Evolutionary conservation across 2,888 invertebrate species (phyloP), one percentile per base, ranked within the genome.

Genomic region (Gari tellinella): DNA sequence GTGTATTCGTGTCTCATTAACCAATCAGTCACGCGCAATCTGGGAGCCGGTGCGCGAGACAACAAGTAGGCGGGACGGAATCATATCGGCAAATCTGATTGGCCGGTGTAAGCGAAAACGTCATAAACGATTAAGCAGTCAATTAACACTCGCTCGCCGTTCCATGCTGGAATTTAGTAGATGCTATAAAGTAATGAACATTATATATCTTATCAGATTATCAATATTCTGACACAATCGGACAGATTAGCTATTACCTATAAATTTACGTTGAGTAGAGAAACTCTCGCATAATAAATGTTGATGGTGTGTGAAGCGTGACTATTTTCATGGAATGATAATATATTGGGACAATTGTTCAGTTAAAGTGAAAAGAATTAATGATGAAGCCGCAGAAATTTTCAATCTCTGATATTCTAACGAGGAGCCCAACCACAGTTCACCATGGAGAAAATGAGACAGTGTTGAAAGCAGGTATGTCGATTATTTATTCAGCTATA

Each of bases 11-110:
- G 72, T 66, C 66, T 51, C 26, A 62, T 55, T 51, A 69, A 26
- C 79, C 75, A 72, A 79, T 79, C 72, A 55, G 79, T 66, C 65
- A 75, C 68, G 63, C 56, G 46, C 48, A 62, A 51, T 64, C 60
- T 52, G 51, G 31, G 31, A 31, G 31, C 31, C 31, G 25, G 53
- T 38, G 40, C 60, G 53, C 63, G 40, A 69, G 69, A 53, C 72
- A 70, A 41, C 57, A 49, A 57, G 67, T 56, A 63, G 78, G 78
- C 61, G 73, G 70, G 49, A 53, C 45, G 51, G 21, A n/a, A 17
- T 41, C 26, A 61, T 17, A 48, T 19, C 10, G 12, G 25, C 49
- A 17, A 26, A 45, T 14, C 41, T 37, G 55, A 61, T 61, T 61
- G 61, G 67, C 49, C 40, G 51, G 38, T 5, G 45, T 51, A 23